These are phyloP conservation scores for Cardinalis cardinalis DNA, from an alignment of 2,113 vertebrate genomes.

Conservation along the genomic window DNA sequence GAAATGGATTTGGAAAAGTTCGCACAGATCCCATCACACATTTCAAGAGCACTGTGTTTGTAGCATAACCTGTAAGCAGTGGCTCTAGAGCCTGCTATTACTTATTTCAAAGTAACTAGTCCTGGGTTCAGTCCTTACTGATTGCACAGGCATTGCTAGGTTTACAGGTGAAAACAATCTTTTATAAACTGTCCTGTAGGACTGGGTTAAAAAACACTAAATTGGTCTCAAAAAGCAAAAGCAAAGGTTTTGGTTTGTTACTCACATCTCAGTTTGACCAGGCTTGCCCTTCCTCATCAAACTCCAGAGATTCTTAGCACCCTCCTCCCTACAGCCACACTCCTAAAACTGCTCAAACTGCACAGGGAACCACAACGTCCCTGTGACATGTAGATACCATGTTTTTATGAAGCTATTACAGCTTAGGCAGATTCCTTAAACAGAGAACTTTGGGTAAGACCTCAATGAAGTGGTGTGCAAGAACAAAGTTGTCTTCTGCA, in stretches of 20 bases:
- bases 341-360: not conserved
- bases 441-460: not conserved
- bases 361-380: not conserved
- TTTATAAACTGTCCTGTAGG: not conserved
- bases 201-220: not conserved
- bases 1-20: not conserved
- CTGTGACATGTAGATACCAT: not conserved
- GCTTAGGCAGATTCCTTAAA: not conserved
- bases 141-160: not conserved
- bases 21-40: not conserved
- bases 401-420: not conserved
- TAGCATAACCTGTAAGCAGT: not conserved
- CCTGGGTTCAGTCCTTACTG: not conserved
- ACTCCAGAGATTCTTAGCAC: not conserved
- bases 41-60: not conserved
- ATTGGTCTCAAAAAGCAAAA: not conserved
- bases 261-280: not conserved
- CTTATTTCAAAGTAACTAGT: not conserved
- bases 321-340: not conserved
- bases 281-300: not conserved
- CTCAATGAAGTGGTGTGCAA: not conserved
- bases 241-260: not conserved
- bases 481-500: not conserved
- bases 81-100: not conserved
- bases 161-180: not conserved